Conservation (phyloP, 2,113 vertebrate genomes). For the Hiodon alosoides region DNA sequence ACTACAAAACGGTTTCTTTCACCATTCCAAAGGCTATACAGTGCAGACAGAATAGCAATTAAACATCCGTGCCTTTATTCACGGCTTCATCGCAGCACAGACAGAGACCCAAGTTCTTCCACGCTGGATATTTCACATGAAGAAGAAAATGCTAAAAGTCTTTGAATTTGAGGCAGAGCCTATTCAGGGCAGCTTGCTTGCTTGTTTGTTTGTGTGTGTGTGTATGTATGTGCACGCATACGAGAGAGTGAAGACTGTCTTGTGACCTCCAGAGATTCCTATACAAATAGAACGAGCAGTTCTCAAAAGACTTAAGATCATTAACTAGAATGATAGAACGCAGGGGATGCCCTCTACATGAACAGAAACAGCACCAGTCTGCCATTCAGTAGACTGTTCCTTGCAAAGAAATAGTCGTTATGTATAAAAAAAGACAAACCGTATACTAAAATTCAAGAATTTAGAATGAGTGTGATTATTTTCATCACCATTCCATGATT, state of each 20-base stretch:
- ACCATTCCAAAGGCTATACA: slow-evolving; percentile 13
- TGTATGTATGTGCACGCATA: neutral
- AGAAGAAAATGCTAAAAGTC: slow-evolving; percentile 23
- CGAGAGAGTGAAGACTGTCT: neutral
- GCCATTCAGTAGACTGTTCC: no score
- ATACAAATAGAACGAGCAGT: neutral
- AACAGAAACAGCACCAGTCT: neutral
- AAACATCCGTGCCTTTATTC: slow-evolving; percentile 25
- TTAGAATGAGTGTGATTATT: no score
- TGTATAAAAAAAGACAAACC: no score
- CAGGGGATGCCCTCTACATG: neutral
- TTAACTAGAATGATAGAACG: neutral
- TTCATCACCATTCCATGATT: no score
- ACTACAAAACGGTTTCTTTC: slow-evolving; percentile 22
- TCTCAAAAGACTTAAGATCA: neutral
- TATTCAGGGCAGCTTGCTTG: neutral
- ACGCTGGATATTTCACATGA: slow-evolving; percentile 22
- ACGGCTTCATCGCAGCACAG: slow-evolving; percentile 21
- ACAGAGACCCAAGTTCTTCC: slow-evolving; percentile 23
- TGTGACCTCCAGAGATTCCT: neutral
- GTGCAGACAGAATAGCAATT: slow-evolving; percentile 9
- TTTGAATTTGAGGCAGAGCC: slow-evolving; percentile 15
- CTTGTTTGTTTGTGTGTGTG: neutral
- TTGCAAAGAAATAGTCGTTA: no score
- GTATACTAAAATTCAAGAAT: no score